These are phyloP conservation scores for Leptestheria dahalacensis DNA, from an alignment of 1,140 invertebrate species.

Conservation along the genomic window DNA sequence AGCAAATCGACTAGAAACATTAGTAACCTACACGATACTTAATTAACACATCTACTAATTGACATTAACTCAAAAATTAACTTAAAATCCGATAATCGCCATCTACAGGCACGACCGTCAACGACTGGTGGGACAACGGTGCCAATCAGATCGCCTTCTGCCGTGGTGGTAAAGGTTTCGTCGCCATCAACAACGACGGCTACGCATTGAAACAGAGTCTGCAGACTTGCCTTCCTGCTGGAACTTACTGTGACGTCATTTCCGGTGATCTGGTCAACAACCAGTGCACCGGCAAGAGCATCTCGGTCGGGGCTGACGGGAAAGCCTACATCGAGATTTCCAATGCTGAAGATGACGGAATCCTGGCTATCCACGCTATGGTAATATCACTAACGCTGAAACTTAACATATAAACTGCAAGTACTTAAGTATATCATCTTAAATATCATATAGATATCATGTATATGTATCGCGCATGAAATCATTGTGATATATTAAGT, in stretches of 20 bases:
- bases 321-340: conserved; percentile 43
- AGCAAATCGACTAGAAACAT: no score
- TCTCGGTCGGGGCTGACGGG: conserved; percentile 47
- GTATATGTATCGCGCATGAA: no score
- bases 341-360: conserved; percentile 43
- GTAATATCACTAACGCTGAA: no score
- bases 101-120: conserved; percentile 30
- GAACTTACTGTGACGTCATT: conserved; percentile 73
- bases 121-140: conserved; percentile 56
- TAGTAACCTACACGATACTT: no score
- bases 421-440: no score
- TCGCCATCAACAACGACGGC: conserved; percentile 50
- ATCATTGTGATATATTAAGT: no score
- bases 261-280: conserved; percentile 44
- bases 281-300: conserved; percentile 50
- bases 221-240: conserved; percentile 55
- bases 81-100: no score
- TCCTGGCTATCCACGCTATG: conserved; percentile 53
- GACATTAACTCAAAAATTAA: no score
- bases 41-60: no score
- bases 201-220: conserved; percentile 34
- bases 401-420: no score
- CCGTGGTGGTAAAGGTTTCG: conserved; percentile 47
- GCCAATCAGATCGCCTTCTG: conserved; percentile 61
- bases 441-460: no score